Base-by-base conservation (phyloP, 2,797 vertebrate species). In the Chrosomus eos region DNA sequence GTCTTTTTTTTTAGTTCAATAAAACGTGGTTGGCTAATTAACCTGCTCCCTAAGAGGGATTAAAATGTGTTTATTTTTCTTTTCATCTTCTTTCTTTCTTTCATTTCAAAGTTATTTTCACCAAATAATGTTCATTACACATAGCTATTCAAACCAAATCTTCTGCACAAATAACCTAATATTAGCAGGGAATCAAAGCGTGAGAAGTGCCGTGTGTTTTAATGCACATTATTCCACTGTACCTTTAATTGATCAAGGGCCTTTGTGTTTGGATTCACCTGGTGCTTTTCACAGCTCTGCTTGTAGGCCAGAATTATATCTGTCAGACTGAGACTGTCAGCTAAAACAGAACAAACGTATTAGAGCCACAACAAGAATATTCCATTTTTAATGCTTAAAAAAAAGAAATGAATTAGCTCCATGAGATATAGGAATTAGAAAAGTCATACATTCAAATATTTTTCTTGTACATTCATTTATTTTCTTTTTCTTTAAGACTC, bases 181-280 rank as follows among this genome's bases (percentile, higher is more conserved):
- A 71, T 71, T 72, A 72, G 76, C 16, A 26, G 62, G 67, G 71
- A 78, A 77, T 79, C 38, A 85, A 80, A 85, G 76, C 7, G 0
- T 48, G 67, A 85, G 67, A 71, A 64, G 83, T 72, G 83, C 21
- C 1, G 28, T 80, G 83, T 60, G 53, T 80, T 60, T 60, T 74
- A 75, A 75, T 38, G 33, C 33, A 11, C 16, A 18, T 74, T 55
- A 33, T 73, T 53, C 4, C 13, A 67, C 73, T 38, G 51, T 92
- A 95, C 95, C 95, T 96, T 91, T 58, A 96, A 92, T 83, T 95
- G 95, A 72, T 94, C 92, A 89, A 95, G 88, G 67, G 94, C 81
- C 77, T 84, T 90, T 2, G 82, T 73, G 75, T 87, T 90, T 83
- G 95, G 95, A 72, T 94, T 90, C 86, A 96, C 94, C 67, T 92